Evolutionary conservation across 2,888 invertebrate genomes (phyloP), one percentile per base, ranked within the genome.

Genomic region (Lissocephala sabroskyi): DNA sequence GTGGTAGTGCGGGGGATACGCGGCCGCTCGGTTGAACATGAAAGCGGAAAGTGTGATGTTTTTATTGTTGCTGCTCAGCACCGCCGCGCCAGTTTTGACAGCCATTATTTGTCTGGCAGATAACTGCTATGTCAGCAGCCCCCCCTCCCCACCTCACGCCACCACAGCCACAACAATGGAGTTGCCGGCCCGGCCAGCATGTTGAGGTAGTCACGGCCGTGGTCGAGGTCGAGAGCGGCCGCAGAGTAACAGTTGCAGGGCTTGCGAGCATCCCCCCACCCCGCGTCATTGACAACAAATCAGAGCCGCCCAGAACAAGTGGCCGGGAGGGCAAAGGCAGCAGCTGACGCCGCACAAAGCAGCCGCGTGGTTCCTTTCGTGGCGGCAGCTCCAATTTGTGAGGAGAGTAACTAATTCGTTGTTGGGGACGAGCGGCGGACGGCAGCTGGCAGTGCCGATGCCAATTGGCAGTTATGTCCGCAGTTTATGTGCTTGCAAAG

Each of bases 21-120:
- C 7, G 7, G 23, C 3, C 7, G 4, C 14, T 35, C 16, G 33
- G 17, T 16, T 26, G 17, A 19, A 46, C 40, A 45, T 37, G 26
- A 45, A n/a, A 45, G 17, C 37, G 45, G n/a, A 36, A 36, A 14
- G 23, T n/a, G 11, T 26, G 26, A 40, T 43, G 35, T 39, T 35
- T 49, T 37, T 32, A 33, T 49, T 58, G 46, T 51, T 50, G 28
- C 35, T 28, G 33, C 17, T 28, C 32, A 43, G 43, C 37, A 18
- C 7, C 23, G 29, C 37, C 44, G 41, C 49, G 42, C 39, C 29
- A 29, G 17, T 52, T 56, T 52, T 49, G 44, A 49, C 55, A 63
- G 43, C 41, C 49, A 63, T 52, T 59, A 52, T 49, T 50, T 50
- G 59, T 61, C 49, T 37, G 42, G 10, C 17, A 42, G 52, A 52